These are phyloP conservation scores for Urechis unicinctus DNA, from an alignment of 2,888 invertebrate genomes.

Conservation along the genomic window DNA sequence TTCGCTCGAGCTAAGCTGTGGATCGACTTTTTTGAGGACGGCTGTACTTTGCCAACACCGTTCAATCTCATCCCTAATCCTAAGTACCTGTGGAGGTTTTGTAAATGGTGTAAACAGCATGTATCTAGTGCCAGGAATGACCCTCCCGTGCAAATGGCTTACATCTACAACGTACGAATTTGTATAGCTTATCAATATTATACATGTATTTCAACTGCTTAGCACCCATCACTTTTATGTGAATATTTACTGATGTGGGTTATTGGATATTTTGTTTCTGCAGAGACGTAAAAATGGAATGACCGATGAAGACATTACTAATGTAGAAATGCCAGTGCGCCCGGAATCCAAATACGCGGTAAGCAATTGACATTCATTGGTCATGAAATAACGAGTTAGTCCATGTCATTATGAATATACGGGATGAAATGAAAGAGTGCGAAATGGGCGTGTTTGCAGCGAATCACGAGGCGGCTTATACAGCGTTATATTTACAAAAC, in stretches of 20 bases:
- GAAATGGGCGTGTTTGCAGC: not conserved
- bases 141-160: not conserved
- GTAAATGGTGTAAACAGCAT: not conserved
- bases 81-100: not conserved
- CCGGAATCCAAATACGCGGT: not conserved
- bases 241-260: too few species aligned
- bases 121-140: too few species aligned
- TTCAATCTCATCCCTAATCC: slow-evolving; percentile 30
- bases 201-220: too few species aligned
- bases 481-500: not conserved
- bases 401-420: too few species aligned
- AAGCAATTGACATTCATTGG: too few species aligned
- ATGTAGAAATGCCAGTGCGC: not conserved
- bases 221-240: too few species aligned
- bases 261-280: not conserved
- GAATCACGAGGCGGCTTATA: not conserved
- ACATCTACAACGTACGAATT: not conserved
- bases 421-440: too few species aligned
- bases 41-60: slow-evolving; percentile 30
- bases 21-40: slow-evolving; percentile 32
- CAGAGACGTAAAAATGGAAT: not conserved
- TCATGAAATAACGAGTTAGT: too few species aligned
- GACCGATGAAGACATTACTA: not conserved
- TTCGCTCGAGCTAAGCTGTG: slow-evolving; percentile 35
- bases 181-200: too few species aligned